phyloP scores from a whole-genome alignment of 2,888 invertebrate species.

The Petrophora chlorosata region DNA sequence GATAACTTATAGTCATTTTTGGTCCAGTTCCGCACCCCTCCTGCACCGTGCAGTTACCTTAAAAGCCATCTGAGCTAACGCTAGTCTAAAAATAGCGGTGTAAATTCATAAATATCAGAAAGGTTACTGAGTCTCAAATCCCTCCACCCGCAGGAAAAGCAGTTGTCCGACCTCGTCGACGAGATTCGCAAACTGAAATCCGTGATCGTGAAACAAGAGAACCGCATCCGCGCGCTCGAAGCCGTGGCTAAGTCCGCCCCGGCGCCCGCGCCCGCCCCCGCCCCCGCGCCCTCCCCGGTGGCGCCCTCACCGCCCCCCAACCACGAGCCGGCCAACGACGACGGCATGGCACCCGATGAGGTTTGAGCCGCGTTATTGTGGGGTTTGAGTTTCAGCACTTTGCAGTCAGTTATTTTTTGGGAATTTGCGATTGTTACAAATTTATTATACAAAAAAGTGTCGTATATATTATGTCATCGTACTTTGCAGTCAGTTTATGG shows the following conservation, averaged over 20 bases:
- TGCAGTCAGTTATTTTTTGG: neutral
- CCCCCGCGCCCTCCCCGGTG: conserved; percentile 53
- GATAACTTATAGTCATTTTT: no score
- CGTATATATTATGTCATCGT: no score
- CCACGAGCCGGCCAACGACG: conserved; percentile 63
- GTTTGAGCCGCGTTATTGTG: conserved; percentile 60
- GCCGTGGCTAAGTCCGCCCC: conserved; percentile 71
- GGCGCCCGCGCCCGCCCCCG: conserved; percentile 56
- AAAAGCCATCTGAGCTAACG: no score
- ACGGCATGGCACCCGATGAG: conserved; percentile 84
- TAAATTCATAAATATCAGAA: no score
- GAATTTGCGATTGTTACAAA: no score
- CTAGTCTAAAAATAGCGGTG: no score
- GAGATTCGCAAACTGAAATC: conserved; percentile 96
- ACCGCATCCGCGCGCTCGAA: conserved; percentile 91
- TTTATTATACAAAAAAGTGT: no score
- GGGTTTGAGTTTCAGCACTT: conserved; percentile 9
- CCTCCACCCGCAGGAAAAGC: conserved; percentile 84
- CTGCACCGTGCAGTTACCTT: no score
- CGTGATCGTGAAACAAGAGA: conserved; percentile 97
- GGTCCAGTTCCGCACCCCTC: no score
- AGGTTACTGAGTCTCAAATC: neutral
- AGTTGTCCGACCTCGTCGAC: conserved; percentile 92
- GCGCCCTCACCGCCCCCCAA: conserved; percentile 52
- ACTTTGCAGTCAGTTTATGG: no score